Evolutionary conservation across 1,140 invertebrate genomes (phyloP).

Genomic region (Scaptodrosophila lebanonensis): DNA sequence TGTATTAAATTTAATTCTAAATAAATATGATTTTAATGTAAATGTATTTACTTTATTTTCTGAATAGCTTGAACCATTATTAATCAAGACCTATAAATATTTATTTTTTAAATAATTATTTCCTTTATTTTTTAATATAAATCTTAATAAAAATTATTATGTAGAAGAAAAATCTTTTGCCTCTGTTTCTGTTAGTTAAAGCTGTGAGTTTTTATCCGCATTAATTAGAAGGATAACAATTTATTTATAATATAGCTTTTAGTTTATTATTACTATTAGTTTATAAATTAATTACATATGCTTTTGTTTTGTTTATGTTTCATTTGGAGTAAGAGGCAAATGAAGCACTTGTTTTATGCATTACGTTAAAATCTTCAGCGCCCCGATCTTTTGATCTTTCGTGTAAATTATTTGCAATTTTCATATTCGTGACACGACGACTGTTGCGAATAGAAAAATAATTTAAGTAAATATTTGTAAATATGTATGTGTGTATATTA

Average conservation of each 20-base stretch:
- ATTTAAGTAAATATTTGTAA: constrained; percentile 72
- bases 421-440: constrained; percentile 36
- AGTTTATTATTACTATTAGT: constrained; percentile 14
- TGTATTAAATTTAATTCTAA: constrained; percentile 56
- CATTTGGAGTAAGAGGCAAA: constrained; percentile 21
- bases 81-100: constrained; percentile 62
- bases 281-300: constrained; percentile 42
- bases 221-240: constrained; percentile 72
- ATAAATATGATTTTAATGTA: constrained; percentile 68
- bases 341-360: constrained; percentile 49
- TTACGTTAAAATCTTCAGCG: constrained; percentile 61
- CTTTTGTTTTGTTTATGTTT: constrained; percentile 49
- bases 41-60: constrained; percentile 47
- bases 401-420: constrained; percentile 57
- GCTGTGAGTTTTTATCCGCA: constrained; percentile 76
- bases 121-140: constrained; percentile 46
- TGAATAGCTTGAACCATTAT: constrained; percentile 68
- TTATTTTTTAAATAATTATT: too few species aligned
- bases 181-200: constrained; percentile 71
- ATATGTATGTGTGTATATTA: constrained; percentile 45
- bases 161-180: constrained; percentile 75
- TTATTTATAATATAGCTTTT: constrained; percentile 28
- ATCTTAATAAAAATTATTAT: constrained; percentile 74
- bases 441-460: constrained; percentile 72
- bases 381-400: constrained; percentile 44